A percentile compares a stretch with the other conserved stretches of the same genome.
These are phyloP conservation scores for Thymelicus lineola DNA, from an alignment of 2,888 invertebrate species.

Conservation along the genomic window DNA sequence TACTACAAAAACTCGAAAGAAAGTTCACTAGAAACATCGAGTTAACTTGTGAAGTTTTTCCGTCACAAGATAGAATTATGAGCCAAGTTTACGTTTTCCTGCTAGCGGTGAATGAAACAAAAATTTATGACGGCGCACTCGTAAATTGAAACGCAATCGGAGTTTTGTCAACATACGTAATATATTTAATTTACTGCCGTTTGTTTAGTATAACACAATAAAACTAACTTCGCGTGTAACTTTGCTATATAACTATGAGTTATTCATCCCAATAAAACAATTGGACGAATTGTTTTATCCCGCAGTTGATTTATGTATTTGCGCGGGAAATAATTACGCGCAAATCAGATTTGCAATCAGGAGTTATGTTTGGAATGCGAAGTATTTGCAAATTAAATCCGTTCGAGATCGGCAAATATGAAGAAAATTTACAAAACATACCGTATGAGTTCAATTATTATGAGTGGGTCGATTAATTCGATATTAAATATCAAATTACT, in stretches of 20 bases:
- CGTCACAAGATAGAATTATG: slow-evolving; percentile 68
- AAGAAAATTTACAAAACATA: slow-evolving; percentile 11
- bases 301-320: slow-evolving; percentile 18
- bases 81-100: slow-evolving; percentile 62
- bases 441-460: neutral
- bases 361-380: slow-evolving; percentile 13
- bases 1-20: slow-evolving; percentile 59
- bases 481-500: no score
- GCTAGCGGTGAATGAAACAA: slow-evolving; percentile 56
- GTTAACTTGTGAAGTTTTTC: slow-evolving; percentile 71
- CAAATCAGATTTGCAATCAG: slow-evolving; percentile 20
- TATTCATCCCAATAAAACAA: slow-evolving; percentile 18
- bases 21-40: slow-evolving; percentile 64
- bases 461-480: neutral
- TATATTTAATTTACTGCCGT: neutral
- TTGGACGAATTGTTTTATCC: neutral
- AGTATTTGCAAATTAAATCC: slow-evolving; percentile 15
- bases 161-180: slow-evolving; percentile 38
- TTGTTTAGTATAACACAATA: slow-evolving; percentile 4
- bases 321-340: slow-evolving; percentile 17
- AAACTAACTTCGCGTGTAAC: slow-evolving; percentile 10
- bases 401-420: slow-evolving; percentile 9
- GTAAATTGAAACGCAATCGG: slow-evolving; percentile 45
- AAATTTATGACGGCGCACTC: slow-evolving; percentile 43
- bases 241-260: neutral